Evolutionary conservation across 2,888 invertebrate species (phyloP).

Genomic region (Timandra comae): DNA sequence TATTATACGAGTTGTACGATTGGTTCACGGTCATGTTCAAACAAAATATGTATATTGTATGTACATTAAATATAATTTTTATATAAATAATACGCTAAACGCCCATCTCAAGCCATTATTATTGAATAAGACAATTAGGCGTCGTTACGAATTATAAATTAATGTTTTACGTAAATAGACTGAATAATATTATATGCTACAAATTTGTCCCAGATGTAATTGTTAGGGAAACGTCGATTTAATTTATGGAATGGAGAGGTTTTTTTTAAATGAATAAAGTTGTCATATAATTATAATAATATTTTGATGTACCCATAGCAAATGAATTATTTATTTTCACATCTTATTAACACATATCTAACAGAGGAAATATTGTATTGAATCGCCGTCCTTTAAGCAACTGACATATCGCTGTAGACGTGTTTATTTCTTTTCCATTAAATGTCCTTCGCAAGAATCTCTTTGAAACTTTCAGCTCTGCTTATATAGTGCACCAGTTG

Average conservation of each 20-base stretch:
- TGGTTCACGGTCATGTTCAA: too few species aligned
- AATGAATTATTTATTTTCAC: constrained; percentile 25
- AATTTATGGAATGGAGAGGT: constrained; percentile 20
- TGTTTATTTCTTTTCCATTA: constrained; percentile 14
- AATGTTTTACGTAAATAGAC: constrained; percentile 53
- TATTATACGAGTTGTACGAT: constrained; percentile 2
- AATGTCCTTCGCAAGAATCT: constrained; percentile 29
- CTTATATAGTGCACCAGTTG: constrained; percentile 9
- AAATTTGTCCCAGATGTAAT: constrained; percentile 23
- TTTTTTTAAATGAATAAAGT: too few species aligned
- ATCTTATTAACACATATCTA: constrained; percentile 32
- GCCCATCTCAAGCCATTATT: constrained; percentile 31
- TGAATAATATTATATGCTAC: constrained; percentile 61
- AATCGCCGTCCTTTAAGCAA: constrained; percentile 24
- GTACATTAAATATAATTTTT: constrained; percentile 4
- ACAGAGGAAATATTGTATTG: constrained; percentile 18
- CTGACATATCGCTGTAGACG: constrained; percentile 55
- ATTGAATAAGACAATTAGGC: constrained; percentile 38
- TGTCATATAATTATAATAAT: constrained; percentile 14
- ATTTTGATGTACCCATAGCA: constrained; percentile 29
- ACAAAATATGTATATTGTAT: too few species aligned
- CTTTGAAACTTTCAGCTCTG: constrained; percentile 11
- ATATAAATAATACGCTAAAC: constrained; percentile 17
- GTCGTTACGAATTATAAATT: constrained; percentile 45
- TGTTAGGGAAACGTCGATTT: constrained; percentile 11